A percentile compares a stretch with the other conserved stretches of the same genome.
Evolutionary conservation across 1,140 invertebrate species (phyloP).

Genomic region (Drosophila paulistorum): DNA sequence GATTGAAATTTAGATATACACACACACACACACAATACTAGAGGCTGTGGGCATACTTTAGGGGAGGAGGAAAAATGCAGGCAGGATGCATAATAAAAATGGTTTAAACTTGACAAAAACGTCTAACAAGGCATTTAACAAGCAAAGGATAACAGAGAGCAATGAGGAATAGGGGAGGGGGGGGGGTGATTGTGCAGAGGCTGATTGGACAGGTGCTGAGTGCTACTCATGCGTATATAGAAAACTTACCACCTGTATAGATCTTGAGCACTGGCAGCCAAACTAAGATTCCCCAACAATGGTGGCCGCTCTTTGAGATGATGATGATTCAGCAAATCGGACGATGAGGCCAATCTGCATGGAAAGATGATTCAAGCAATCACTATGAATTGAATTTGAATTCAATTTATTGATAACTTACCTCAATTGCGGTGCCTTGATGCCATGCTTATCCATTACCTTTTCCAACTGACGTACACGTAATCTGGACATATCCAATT

Average conservation of each 20-base stretch:
- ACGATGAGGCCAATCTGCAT: slow-evolving; percentile 81
- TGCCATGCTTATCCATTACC: slow-evolving; percentile 91
- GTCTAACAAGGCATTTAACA: background rate
- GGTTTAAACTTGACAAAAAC: background rate
- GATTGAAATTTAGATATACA: slow-evolving; percentile 7
- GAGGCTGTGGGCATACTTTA: too few relatives aligned
- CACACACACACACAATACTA: slow-evolving; percentile 1
- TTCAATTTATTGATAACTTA: slow-evolving; percentile 20
- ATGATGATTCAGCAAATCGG: slow-evolving; percentile 81
- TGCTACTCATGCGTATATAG: slow-evolving; percentile 40
- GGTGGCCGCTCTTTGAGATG: slow-evolving; percentile 81
- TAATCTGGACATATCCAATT: slow-evolving; percentile 92
- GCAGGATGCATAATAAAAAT: slow-evolving; percentile 2
- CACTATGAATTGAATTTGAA: background rate
- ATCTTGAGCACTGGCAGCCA: slow-evolving; percentile 83
- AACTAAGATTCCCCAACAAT: slow-evolving; percentile 77
- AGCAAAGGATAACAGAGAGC: background rate
- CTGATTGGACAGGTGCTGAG: background rate
- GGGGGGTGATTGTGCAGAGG: background rate
- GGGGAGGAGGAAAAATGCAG: background rate
- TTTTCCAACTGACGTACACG: slow-evolving; percentile 93
- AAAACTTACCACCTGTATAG: slow-evolving; percentile 83
- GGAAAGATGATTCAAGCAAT: background rate
- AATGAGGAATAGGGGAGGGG: slow-evolving; percentile 10
- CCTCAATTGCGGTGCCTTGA: slow-evolving; percentile 88